Conservation (phyloP, 1,140 invertebrate species). For the Drosophila pandora region DNA sequence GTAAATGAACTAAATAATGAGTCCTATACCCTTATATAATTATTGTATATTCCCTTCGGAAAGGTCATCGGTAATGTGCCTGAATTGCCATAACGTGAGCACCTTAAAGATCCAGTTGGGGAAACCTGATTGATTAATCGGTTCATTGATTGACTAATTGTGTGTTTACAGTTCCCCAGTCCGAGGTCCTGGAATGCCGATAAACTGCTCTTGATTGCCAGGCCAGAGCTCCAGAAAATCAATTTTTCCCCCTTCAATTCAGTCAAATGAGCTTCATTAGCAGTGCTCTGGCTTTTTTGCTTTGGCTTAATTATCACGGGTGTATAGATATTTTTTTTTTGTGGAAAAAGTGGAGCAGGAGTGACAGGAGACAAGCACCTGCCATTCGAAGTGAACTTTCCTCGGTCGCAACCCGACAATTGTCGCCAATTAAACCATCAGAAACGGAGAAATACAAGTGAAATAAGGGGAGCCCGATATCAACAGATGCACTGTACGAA, state of each 20-base stretch:
- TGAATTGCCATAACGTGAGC: constrained; percentile 27
- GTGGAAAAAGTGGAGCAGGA: constrained; percentile 33
- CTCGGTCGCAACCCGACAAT: constrained; percentile 60
- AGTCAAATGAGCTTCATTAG: constrained; percentile 51
- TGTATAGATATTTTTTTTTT: background rate
- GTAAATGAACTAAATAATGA: background rate
- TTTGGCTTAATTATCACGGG: constrained; percentile 45
- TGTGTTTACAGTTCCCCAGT: constrained; percentile 41
- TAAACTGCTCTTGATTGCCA: constrained; percentile 34
- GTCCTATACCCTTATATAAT: background rate
- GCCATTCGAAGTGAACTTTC: constrained; percentile 55
- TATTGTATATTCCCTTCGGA: background rate
- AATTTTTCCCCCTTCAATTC: constrained; percentile 35
- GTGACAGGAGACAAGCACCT: constrained; percentile 40
- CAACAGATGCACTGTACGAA: constrained; percentile 4
- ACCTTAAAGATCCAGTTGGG: constrained; percentile 10
- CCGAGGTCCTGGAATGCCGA: constrained; percentile 26
- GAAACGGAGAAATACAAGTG: constrained; percentile 22
- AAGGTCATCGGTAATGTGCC: background rate
- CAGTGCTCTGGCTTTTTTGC: constrained; percentile 38
- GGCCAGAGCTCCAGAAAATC: constrained; percentile 8
- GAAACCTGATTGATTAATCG: constrained; percentile 45
- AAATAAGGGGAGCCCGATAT: background rate
- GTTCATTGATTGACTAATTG: constrained; percentile 36
- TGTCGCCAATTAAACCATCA: constrained; percentile 72